phyloP scores from a whole-genome alignment of 2,797 vertebrate genomes.

The Oryzias sinensis region DNA sequence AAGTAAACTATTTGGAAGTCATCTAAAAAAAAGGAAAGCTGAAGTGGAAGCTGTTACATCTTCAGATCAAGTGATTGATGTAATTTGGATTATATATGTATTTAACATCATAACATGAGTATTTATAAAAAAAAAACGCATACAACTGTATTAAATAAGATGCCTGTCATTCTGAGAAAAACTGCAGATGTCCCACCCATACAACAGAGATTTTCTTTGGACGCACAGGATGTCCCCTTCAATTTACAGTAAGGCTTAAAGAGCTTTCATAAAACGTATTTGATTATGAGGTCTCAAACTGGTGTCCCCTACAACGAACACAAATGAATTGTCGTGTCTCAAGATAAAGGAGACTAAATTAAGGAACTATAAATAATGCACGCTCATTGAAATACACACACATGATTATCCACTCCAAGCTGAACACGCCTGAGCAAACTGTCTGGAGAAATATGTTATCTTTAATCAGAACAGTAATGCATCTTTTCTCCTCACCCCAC shows the following conservation, averaged over 20 bases:
- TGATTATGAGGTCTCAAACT: not conserved
- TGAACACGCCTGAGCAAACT: constrained; percentile 42
- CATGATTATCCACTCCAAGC: constrained; percentile 11
- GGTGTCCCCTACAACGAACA: not conserved
- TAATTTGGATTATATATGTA: no score
- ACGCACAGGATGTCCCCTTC: not conserved
- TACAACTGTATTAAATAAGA: not conserved
- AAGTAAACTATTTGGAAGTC: no score
- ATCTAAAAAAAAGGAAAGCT: no score
- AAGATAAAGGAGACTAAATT: constrained; percentile 3
- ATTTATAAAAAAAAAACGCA: no score
- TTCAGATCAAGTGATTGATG: no score
- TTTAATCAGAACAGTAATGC: constrained; percentile 60
- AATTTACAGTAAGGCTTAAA: not conserved
- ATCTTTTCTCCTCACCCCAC: constrained; percentile 57
- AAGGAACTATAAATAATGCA: constrained; percentile 12
- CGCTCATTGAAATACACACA: constrained; percentile 3
- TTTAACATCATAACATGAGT: no score
- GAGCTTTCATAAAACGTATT: not conserved
- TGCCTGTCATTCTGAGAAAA: not conserved
- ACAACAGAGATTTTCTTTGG: not conserved
- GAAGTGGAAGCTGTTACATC: no score
- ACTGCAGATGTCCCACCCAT: not conserved
- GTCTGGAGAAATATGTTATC: constrained; percentile 66
- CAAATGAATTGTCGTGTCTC: not conserved